Conservation (phyloP, 2,797 vertebrate species). For the Liasis olivaceus region DNA sequence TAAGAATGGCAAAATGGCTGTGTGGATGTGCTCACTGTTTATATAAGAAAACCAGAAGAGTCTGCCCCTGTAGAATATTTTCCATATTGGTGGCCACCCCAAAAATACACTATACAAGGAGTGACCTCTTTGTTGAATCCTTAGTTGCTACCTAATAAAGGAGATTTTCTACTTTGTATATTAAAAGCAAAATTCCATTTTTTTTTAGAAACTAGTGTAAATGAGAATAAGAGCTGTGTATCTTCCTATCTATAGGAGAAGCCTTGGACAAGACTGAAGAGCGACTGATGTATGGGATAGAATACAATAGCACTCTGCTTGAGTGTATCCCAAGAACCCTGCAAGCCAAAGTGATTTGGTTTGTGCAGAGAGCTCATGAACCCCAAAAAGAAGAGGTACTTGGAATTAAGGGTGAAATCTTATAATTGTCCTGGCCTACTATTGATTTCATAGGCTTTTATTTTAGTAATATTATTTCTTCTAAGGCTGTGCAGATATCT, state of each 20-base stretch:
- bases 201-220: background rate
- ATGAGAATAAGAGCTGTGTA: background rate
- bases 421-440: background rate
- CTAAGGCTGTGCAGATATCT: background rate
- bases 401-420: too few species aligned
- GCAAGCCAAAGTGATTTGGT: constrained; percentile 93
- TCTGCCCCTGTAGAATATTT: background rate
- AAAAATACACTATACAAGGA: background rate
- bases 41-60: background rate
- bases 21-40: background rate
- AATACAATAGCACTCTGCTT: constrained; percentile 92
- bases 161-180: background rate
- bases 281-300: constrained; percentile 84
- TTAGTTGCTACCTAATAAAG: background rate
- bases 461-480: background rate
- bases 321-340: constrained; percentile 93
- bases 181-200: background rate
- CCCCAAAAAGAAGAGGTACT: constrained; percentile 85
- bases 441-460: background rate
- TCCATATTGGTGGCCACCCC: constrained; percentile 11
- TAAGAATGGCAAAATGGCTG: background rate
- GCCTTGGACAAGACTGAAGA: constrained; percentile 81
- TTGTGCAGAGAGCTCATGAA: constrained; percentile 81
- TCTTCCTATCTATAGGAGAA: constrained; percentile 70
- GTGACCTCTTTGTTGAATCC: background rate